A percentile compares a stretch with the other conserved stretches of the same genome.
Conservation (phyloP, 2,113 vertebrate species). For the Antigone vipio region DNA sequence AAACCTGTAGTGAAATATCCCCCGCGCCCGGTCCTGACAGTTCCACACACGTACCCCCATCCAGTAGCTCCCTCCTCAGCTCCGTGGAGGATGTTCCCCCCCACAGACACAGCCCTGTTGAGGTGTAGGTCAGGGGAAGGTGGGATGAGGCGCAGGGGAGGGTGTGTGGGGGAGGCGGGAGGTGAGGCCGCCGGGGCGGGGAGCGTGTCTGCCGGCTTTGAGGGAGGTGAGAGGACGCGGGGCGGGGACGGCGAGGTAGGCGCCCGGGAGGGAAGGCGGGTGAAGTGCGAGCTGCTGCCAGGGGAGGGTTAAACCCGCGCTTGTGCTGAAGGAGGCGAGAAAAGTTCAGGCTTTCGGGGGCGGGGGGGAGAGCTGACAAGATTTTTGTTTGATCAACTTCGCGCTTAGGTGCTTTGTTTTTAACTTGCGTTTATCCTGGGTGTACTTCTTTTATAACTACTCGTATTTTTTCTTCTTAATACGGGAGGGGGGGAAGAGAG, state of each 20-base stretch:
- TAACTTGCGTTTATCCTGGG: background rate
- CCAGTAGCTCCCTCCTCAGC: background rate
- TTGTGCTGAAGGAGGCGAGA: background rate
- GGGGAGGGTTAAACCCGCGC: background rate
- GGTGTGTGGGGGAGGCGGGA: background rate
- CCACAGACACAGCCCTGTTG: background rate
- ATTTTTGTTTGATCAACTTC: background rate
- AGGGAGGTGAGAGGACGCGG: background rate
- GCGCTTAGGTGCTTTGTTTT: slow-evolving; percentile 41
- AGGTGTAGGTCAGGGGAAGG: background rate
- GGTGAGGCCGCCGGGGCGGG: background rate
- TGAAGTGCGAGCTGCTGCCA: background rate
- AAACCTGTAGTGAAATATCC: background rate
- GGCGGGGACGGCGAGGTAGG: background rate
- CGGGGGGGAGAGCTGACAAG: background rate
- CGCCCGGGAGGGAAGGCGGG: background rate
- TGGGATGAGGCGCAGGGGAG: background rate
- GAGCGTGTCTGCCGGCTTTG: background rate
- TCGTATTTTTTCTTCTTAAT: background rate
- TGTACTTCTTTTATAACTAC: background rate
- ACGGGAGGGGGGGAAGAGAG: background rate
- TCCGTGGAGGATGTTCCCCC: background rate
- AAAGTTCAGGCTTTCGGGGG: slow-evolving; percentile 12
- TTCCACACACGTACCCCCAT: background rate
- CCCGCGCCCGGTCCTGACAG: background rate